Conservation (phyloP, 2,113 vertebrate genomes). For the Procavia capensis region DNA sequence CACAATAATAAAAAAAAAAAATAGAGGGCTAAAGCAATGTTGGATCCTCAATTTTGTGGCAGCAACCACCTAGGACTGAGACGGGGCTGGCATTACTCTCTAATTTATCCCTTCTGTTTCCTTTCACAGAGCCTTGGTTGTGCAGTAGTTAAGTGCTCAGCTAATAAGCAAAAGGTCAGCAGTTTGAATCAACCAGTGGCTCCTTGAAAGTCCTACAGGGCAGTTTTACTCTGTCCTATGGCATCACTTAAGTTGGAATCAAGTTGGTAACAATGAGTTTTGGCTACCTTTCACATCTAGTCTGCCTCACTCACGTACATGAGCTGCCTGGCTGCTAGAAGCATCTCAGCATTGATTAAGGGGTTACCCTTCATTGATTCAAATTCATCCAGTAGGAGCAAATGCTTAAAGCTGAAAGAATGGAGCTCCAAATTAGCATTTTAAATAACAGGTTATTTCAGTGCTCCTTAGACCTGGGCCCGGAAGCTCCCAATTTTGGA, state of each 20-base stretch:
- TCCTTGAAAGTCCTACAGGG: too few relatives aligned
- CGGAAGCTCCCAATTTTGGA: neutral
- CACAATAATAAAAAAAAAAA: too few relatives aligned
- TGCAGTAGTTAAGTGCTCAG: too few relatives aligned
- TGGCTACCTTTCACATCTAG: neutral
- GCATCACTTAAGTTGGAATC: too few relatives aligned
- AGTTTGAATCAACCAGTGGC: too few relatives aligned
- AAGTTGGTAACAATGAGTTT: too few relatives aligned
- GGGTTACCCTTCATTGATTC: neutral
- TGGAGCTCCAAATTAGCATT: neutral
- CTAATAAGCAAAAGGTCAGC: too few relatives aligned
- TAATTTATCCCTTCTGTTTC: neutral
- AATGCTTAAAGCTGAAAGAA: constrained; percentile 3
- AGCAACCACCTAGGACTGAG: neutral
- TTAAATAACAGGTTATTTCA: constrained; percentile 30
- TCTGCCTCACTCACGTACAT: neutral
- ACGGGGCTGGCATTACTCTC: neutral
- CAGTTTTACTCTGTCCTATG: too few relatives aligned
- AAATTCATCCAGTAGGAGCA: neutral
- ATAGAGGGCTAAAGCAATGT: too few relatives aligned
- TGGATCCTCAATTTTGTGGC: neutral
- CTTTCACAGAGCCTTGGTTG: neutral
- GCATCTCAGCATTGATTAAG: neutral
- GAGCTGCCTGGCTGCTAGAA: neutral
- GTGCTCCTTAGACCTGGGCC: neutral